Evolutionary conservation across 1,140 invertebrate species (phyloP).

Genomic region (Drosophila sp.): DNA sequence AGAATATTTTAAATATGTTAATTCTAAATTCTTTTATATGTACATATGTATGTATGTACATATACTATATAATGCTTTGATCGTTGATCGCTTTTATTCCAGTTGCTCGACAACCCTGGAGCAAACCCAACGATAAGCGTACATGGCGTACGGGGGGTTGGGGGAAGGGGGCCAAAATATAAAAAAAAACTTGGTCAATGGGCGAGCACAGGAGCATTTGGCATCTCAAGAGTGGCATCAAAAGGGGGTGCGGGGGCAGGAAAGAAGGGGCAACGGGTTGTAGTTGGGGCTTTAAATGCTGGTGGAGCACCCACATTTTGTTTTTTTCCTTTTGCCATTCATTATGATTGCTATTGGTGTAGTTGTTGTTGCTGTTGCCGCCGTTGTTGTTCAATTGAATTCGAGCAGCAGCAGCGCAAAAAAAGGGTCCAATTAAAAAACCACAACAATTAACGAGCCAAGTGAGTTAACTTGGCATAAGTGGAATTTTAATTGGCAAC

Average conservation of each 20-base stretch:
- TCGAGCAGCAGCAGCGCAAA: slow-evolving; percentile 41
- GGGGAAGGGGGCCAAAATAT: slow-evolving; percentile 1
- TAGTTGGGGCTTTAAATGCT: slow-evolving; percentile 26
- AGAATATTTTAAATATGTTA: too few relatives aligned
- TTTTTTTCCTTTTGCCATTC: slow-evolving; percentile 46
- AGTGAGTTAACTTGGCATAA: slow-evolving; percentile 83
- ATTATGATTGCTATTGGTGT: slow-evolving; percentile 69
- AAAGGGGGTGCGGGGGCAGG: not conserved
- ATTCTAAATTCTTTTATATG: too few relatives aligned
- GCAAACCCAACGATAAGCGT: slow-evolving; percentile 38
- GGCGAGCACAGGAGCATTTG: slow-evolving; percentile 26
- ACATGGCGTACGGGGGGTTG: slow-evolving; percentile 14
- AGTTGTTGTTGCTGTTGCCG: slow-evolving; percentile 55
- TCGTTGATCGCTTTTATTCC: not conserved
- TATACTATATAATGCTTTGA: too few relatives aligned
- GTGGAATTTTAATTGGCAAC: slow-evolving; percentile 83
- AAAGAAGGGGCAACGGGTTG: not conserved
- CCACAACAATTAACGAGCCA: slow-evolving; percentile 83
- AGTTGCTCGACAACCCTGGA: slow-evolving; percentile 17
- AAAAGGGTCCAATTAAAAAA: slow-evolving; percentile 83
- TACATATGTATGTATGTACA: too few relatives aligned
- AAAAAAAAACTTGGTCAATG: slow-evolving; percentile 44
- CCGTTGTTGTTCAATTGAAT: slow-evolving; percentile 75
- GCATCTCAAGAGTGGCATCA: slow-evolving; percentile 7
- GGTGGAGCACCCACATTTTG: slow-evolving; percentile 41